Evolutionary conservation across 2,888 invertebrate genomes (phyloP).

Genomic region (Acanthosepion lycidas): DNA sequence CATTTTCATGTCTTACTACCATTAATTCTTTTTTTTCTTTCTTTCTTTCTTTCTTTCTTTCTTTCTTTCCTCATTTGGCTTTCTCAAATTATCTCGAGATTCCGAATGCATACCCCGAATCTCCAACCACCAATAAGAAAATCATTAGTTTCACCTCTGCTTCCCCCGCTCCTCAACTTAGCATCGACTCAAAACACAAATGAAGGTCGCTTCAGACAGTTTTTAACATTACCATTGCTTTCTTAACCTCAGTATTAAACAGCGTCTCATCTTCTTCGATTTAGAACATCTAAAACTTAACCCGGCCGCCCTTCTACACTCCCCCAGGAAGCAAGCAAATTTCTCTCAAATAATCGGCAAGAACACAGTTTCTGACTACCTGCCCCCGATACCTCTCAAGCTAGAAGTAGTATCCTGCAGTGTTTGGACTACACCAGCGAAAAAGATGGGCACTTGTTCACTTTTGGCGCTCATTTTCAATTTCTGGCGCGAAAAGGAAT

Average conservation of each 20-base stretch:
- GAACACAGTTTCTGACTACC: neutral
- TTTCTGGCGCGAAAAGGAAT: slow-evolving; percentile 16
- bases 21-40: no score
- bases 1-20: no score
- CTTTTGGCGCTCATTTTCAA: slow-evolving; percentile 4
- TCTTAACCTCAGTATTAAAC: neutral
- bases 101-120: neutral
- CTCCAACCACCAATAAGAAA: neutral
- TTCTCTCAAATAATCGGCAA: neutral
- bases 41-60: no score
- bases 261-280: neutral
- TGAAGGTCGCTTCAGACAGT: slow-evolving; percentile 8
- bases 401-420: neutral
- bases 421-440: neutral
- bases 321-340: neutral
- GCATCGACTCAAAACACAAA: neutral
- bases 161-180: neutral
- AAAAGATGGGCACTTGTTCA: neutral
- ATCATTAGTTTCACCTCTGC: neutral
- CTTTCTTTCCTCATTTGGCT: neutral
- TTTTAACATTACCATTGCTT: neutral
- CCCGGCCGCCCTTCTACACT: neutral
- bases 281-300: neutral
- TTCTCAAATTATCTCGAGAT: neutral
- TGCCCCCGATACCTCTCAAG: neutral